Base-by-base conservation (phyloP, 2,888 invertebrate species). In the Pyralis farinalis region DNA sequence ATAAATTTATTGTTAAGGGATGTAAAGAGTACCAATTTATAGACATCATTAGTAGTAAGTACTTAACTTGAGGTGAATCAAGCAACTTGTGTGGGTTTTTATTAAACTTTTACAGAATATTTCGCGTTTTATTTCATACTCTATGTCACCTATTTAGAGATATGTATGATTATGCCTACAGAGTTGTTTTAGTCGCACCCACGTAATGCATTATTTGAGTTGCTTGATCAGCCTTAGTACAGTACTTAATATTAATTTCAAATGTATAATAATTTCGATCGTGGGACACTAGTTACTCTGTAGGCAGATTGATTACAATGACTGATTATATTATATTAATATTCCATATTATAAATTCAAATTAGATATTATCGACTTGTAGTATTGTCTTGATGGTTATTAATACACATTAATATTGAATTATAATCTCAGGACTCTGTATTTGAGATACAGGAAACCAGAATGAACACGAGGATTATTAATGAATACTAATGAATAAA, bases 21-120 rank as follows among this genome's bases (percentile, higher is more conserved):
- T 16, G 16, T 4, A n/a, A n/a, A n/a, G 16, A 16, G 16, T 16
- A 16, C 16, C 16, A 16, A 3, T 16, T 16, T 16, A 16, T 2
- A 2, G 16, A 16, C 7, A 8, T 29, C 45, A 43, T 37, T 20
- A 33, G 39, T 43, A 48, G 34, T 29, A 22, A 12, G 27, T 41
- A 41, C 25, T 40, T 45, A 52, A 32, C 37, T 40, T 66, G 80
- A 85, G 87, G 85, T 77, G 64, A 77, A 86, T 86, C 87, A 87
- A 87, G 87, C 87, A 87, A 87, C 83, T 71, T 65, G 70, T 80
- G 84, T 86, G 85, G 85, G 84, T 73, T 78, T 74, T 63, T 45
- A 85, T 85, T 85, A 86, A 86, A 81, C 48, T 47, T 64, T 71
- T 70, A 58, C 59, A 57, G 50, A 57, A 51, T 43, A 55, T 55